Conservation (phyloP, 2,113 vertebrate genomes). For the Erythrocercus mccallii region DNA sequence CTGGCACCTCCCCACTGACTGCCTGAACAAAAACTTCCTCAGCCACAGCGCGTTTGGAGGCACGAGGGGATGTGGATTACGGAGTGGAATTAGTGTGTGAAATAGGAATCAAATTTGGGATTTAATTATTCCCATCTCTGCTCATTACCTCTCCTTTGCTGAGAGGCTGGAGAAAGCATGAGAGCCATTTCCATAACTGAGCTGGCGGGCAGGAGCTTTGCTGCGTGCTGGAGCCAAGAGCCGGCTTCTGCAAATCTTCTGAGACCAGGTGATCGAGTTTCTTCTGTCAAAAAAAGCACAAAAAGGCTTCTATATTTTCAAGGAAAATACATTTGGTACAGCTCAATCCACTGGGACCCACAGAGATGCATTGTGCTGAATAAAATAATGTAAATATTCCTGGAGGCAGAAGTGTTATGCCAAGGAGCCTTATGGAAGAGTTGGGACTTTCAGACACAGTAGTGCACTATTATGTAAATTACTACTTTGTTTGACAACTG, state of each 20-base stretch:
- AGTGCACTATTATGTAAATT: conserved; percentile 12
- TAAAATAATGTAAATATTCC: conserved; percentile 23
- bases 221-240: neutral
- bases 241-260: neutral
- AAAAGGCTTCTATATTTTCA: neutral
- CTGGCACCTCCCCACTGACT: neutral
- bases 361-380: neutral
- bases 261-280: neutral
- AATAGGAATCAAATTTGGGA: neutral
- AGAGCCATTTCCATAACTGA: neutral
- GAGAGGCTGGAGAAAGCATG: neutral
- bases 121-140: neutral
- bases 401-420: neutral
- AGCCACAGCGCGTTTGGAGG: neutral
- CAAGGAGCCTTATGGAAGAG: neutral
- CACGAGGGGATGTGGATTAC: neutral
- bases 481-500: conserved; percentile 47
- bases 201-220: neutral
- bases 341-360: neutral
- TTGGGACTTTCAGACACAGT: neutral
- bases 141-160: neutral
- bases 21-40: neutral
- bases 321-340: neutral
- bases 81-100: neutral
- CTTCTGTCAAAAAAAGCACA: neutral